A percentile compares a stretch with the other conserved stretches of the same genome.
These are phyloP conservation scores for Simalia tracyae DNA, from an alignment of 2,797 vertebrate genomes.

Conservation along the genomic window DNA sequence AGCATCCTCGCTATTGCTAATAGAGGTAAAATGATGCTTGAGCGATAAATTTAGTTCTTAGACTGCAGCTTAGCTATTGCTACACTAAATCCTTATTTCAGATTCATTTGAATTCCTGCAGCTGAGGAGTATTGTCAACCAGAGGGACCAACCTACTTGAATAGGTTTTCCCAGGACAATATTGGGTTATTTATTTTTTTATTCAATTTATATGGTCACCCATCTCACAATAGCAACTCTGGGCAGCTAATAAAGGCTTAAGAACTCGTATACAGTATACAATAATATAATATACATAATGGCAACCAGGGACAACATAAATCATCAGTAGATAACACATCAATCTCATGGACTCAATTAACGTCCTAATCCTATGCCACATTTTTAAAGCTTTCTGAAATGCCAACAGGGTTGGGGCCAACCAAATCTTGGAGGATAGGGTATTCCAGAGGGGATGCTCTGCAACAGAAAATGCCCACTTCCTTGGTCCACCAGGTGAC, in stretches of 20 bases:
- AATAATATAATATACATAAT: too few species aligned
- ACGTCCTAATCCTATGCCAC: too few species aligned
- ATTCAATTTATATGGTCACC: background rate
- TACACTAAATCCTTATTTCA: background rate
- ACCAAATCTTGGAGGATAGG: too few species aligned
- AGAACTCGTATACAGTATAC: too few species aligned
- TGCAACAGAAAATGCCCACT: background rate
- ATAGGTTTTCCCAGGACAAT: background rate
- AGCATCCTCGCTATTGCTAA: background rate
- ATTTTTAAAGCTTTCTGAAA: too few species aligned
- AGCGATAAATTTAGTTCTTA: background rate
- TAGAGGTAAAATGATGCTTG: background rate
- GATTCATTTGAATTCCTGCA: background rate
- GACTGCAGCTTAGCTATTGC: background rate
- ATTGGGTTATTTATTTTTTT: background rate
- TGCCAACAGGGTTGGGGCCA: too few species aligned
- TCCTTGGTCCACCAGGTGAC: background rate
- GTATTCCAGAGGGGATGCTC: background rate
- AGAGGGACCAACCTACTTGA: background rate
- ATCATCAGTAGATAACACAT: too few species aligned
- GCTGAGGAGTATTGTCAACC: background rate
- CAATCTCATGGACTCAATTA: too few species aligned
- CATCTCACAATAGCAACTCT: background rate
- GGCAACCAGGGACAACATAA: too few species aligned
- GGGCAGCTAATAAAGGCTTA: background rate